Evolutionary conservation across 2,797 vertebrate species (phyloP), one percentile per base, ranked within the genome.

Genomic region (Pangasius djambal): DNA sequence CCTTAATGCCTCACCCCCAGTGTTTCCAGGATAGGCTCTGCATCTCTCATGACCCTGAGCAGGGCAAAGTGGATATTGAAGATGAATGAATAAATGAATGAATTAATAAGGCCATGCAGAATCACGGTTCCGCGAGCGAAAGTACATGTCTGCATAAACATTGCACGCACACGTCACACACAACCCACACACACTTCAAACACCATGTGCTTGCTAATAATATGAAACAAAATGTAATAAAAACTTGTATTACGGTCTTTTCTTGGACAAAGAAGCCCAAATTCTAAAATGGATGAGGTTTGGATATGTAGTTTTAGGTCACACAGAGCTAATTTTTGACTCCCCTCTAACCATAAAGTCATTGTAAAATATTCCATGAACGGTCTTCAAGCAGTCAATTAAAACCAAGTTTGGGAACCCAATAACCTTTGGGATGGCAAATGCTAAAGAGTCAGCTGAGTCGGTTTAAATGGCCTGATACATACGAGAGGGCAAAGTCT

Each of bases 221-320:
- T 94, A 93, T 93, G 91, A 93, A 93, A 93, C 92, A 94, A 94
- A 93, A 94, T 95, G 94, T 83, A 44, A 6, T 83, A 65, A 65
- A 48, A 83, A 31, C 59, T 61, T 83, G 22, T 40, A 63, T 28
- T 44, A 40, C 93, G 94, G 94, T 94, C 86, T 92, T 90, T 91
- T 86, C 83, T 92, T 74, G 65, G 86, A 94, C 90, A 95, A 91
- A 91, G 92, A 89, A 78, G 82, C 86, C 74, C 52, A 75, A 50
- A 25, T 88, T 89, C 86, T 86, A 72, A 89, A 88, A 82, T 65
- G 50, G 77, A 74, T 70, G 75, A 88, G 86, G 79, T 83, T 87
- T 90, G 79, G 83, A 88, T 88, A 89, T 81, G 86, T 89, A 87
- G 61, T 87, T 88, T 34, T 77, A 89, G 88, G 81, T 87, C 75